Evolutionary conservation across 1,140 invertebrate genomes (phyloP).

Genomic region (Hirudo medicinalis): DNA sequence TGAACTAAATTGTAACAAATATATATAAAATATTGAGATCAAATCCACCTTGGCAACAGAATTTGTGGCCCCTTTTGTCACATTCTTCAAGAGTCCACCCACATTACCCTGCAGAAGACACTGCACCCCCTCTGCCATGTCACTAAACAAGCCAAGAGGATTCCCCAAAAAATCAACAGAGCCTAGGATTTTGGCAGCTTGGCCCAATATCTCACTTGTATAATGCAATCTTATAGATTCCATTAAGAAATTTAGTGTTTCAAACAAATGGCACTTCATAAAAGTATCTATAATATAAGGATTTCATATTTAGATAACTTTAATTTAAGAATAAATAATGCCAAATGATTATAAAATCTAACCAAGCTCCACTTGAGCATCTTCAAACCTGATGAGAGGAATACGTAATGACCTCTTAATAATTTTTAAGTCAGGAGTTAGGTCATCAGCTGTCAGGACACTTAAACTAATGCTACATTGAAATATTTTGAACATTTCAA

Average conservation of each 20-base stretch:
- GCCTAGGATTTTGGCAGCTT: slow-evolving; percentile 83
- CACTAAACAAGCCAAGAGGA: slow-evolving; percentile 83
- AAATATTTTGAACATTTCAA: slow-evolving; percentile 66
- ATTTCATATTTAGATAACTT: not conserved
- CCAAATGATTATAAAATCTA: slow-evolving; percentile 12
- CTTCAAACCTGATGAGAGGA: slow-evolving; percentile 85
- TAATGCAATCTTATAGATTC: slow-evolving; percentile 66
- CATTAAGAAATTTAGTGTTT: slow-evolving; percentile 66
- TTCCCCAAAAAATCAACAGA: slow-evolving; percentile 95
- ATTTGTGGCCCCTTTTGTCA: slow-evolving; percentile 91
- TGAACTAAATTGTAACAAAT: not conserved
- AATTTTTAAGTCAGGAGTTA: slow-evolving; percentile 57
- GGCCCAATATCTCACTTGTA: slow-evolving; percentile 79
- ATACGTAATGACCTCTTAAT: slow-evolving; percentile 75
- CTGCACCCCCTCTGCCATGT: slow-evolving; percentile 84
- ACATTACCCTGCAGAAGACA: slow-evolving; percentile 81
- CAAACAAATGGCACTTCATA: slow-evolving; percentile 68
- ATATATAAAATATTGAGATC: slow-evolving; percentile 34
- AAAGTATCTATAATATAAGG: slow-evolving; percentile 54
- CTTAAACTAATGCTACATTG: slow-evolving; percentile 67
- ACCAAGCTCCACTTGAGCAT: slow-evolving; percentile 73
- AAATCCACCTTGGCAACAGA: slow-evolving; percentile 79
- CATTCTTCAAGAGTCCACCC: slow-evolving; percentile 77
- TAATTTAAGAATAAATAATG: not conserved
- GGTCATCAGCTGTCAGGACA: slow-evolving; percentile 66